A percentile compares a stretch with the other conserved stretches of the same genome.
Conservation (phyloP, 2,797 vertebrate species). For the Enteromius afrohamiltoni region DNA sequence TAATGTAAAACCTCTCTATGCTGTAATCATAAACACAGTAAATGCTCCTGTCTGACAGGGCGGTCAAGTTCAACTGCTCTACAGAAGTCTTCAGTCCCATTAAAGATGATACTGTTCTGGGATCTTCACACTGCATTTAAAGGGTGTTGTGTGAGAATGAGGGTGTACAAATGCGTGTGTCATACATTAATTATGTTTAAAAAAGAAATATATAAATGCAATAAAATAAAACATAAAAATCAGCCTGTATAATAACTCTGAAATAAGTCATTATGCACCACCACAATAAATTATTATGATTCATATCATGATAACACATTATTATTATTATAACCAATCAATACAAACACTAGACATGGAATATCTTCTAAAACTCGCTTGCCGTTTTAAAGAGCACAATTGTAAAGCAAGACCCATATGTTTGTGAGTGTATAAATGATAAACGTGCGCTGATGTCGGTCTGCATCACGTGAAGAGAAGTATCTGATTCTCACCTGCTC, state of each 20-base stretch:
- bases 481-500: constrained; percentile 38
- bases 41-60: constrained; percentile 26
- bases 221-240: neutral
- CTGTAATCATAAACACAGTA: constrained; percentile 13
- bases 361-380: neutral
- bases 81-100: neutral
- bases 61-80: constrained; percentile 2
- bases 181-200: neutral
- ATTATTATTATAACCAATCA: neutral
- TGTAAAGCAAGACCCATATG: neutral
- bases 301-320: neutral
- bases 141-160: constrained; percentile 4
- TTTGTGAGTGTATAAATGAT: neutral
- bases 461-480: neutral
- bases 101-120: neutral
- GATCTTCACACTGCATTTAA: neutral
- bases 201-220: neutral
- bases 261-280: neutral
- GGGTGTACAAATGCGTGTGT: neutral
- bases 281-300: neutral
- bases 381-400: neutral
- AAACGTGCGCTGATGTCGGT: neutral
- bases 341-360: neutral
- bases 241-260: neutral
- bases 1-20: constrained; percentile 17